Conservation (phyloP, 2,113 vertebrate species). For the Tragelaphus buxtoni region DNA sequence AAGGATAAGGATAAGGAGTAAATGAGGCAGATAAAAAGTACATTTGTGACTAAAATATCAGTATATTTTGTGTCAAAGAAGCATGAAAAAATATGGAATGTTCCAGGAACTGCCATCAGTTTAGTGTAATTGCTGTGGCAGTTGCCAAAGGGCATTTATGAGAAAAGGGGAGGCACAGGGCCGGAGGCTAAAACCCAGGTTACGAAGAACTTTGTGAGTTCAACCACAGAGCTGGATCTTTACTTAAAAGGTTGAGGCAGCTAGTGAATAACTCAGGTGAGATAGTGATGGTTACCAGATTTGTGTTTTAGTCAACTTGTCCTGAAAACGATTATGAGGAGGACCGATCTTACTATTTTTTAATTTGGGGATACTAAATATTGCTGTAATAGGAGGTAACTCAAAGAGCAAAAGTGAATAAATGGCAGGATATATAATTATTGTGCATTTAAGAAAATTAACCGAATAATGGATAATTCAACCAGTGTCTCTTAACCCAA, state of each 20-base stretch:
- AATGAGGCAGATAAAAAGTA: neutral
- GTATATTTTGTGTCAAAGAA: neutral
- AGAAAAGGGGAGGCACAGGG: neutral
- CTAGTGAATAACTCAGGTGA: neutral
- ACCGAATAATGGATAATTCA: neutral
- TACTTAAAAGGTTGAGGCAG: neutral
- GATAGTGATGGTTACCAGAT: neutral
- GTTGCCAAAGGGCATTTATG: neutral
- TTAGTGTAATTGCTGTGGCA: neutral
- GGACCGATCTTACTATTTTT: neutral
- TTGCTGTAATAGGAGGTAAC: neutral
- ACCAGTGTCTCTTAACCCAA: neutral
- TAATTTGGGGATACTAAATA: neutral
- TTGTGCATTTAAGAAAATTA: slow-evolving; percentile 3
- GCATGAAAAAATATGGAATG: neutral
- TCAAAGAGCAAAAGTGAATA: neutral
- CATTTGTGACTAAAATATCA: neutral
- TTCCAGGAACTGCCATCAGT: neutral
- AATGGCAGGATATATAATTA: neutral
- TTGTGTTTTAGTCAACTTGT: neutral
- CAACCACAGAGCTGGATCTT: neutral
- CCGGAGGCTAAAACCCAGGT: neutral
- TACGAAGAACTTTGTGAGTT: neutral
- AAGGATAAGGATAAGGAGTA: neutral
- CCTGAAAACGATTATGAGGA: neutral